These are phyloP conservation scores for Zaprionus davidi DNA, from an alignment of 1,140 invertebrate species.

Conservation along the genomic window DNA sequence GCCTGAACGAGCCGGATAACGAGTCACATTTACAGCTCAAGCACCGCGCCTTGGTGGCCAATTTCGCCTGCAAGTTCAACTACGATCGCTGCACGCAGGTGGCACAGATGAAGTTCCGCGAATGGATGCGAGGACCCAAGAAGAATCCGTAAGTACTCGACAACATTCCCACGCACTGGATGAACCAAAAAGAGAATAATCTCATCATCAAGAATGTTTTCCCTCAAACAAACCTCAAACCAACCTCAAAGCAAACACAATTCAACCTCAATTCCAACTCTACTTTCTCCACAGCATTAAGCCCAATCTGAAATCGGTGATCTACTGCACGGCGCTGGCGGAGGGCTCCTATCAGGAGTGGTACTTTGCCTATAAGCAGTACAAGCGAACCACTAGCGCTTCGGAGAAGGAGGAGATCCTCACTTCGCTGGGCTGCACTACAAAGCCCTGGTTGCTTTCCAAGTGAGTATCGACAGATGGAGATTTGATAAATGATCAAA, in stretches of 20 bases:
- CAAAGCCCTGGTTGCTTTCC: constrained; percentile 78
- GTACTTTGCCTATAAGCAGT: constrained; percentile 86
- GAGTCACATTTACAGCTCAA: constrained; percentile 85
- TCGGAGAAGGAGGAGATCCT: constrained; percentile 88
- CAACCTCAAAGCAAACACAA: no score
- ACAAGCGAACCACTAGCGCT: constrained; percentile 85
- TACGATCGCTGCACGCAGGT: constrained; percentile 84
- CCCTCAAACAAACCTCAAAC: no score
- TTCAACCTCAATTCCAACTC: no score
- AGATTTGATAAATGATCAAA: neutral
- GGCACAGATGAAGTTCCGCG: constrained; percentile 83
- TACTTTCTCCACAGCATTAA: constrained; percentile 76
- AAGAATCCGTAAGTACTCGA: constrained; percentile 64
- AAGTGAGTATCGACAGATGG: constrained; percentile 83
- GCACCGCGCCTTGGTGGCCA: constrained; percentile 85
- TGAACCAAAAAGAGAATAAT: no score
- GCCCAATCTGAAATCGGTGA: constrained; percentile 84
- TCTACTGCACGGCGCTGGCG: constrained; percentile 86
- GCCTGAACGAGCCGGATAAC: constrained; percentile 73
- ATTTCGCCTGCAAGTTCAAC: constrained; percentile 85
- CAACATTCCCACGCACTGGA: no score
- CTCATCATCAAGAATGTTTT: no score
- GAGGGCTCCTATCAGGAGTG: constrained; percentile 85
- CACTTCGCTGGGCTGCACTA: constrained; percentile 86
- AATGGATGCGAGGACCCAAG: constrained; percentile 84